Conservation (phyloP, 2,888 invertebrate genomes). For the Gibbula magus region DNA sequence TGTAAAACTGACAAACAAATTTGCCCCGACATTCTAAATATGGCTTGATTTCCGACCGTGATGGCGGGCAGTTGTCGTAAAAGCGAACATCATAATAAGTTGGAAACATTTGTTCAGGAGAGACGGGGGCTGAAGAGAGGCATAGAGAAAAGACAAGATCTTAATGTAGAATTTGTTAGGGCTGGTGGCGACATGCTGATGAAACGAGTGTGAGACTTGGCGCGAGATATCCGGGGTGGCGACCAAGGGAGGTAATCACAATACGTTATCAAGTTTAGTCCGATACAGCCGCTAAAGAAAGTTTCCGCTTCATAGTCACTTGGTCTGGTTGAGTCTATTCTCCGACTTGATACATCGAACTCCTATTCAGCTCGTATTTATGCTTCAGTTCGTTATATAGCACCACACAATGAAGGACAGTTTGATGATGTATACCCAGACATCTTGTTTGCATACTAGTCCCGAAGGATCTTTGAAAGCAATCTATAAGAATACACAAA, state of each 20-base stretch:
- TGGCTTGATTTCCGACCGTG: conserved; percentile 11
- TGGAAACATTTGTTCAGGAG: neutral
- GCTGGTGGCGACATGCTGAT: conserved; percentile 4
- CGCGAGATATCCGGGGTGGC: neutral
- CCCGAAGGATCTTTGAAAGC: too few relatives aligned
- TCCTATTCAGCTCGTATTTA: too few relatives aligned
- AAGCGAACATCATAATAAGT: neutral
- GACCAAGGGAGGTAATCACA: neutral
- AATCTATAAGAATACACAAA: too few relatives aligned
- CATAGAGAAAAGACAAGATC: neutral
- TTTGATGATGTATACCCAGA: too few relatives aligned
- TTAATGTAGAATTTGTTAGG: neutral
- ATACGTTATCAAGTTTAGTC: conserved; percentile 14
- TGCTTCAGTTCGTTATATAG: too few relatives aligned
- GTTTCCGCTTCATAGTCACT: too few relatives aligned
- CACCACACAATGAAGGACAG: too few relatives aligned
- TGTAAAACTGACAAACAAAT: conserved; percentile 23
- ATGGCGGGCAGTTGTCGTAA: conserved; percentile 19
- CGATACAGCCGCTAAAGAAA: too few relatives aligned
- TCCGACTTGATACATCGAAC: too few relatives aligned
- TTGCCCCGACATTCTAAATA: conserved; percentile 13
- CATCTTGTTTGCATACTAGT: too few relatives aligned
- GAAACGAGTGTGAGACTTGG: neutral
- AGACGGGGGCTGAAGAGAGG: neutral
- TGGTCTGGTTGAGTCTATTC: too few relatives aligned